These are phyloP conservation scores for Caenorhabditis sulstoni DNA, from an alignment of 2,888 invertebrate genomes.

Conservation along the genomic window DNA sequence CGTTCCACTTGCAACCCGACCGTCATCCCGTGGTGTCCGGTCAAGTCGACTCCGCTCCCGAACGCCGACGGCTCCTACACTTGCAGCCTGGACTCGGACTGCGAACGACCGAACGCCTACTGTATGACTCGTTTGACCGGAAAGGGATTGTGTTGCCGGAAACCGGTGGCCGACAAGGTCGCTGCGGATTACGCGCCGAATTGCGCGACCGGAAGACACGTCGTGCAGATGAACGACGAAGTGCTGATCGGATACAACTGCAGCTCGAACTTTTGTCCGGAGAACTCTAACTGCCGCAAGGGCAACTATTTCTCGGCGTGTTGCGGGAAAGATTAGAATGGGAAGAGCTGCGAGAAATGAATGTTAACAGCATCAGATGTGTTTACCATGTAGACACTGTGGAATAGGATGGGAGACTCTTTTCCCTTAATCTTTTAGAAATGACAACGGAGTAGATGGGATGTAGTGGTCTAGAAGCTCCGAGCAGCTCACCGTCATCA, in stretches of 20 bases:
- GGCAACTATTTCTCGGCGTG: constrained; percentile 12
- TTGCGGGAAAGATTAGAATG: constrained; percentile 1
- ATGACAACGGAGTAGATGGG: no score
- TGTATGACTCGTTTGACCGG: not conserved
- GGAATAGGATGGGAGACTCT: no score
- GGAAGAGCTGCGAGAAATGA: no score
- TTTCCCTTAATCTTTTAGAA: no score
- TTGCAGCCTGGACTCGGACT: not conserved
- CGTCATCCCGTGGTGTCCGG: not conserved
- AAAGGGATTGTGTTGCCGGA: not conserved
- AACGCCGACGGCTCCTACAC: no score
- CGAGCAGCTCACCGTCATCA: no score
- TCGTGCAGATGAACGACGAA: not conserved
- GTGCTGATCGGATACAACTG: constrained; percentile 13
- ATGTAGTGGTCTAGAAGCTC: no score
- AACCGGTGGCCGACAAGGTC: constrained; percentile 2
- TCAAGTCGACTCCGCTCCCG: no score
- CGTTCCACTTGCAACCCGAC: not conserved
- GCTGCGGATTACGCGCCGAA: not conserved
- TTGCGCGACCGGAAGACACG: not conserved
- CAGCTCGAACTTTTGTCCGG: constrained; percentile 8
- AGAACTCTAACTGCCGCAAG: not conserved
- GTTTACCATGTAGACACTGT: no score
- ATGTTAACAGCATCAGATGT: no score
- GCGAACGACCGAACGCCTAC: not conserved